A percentile compares a stretch with the other conserved stretches of the same genome.
phyloP scores from a whole-genome alignment of 2,888 invertebrate species.

The Oegoconia quadripuncta region DNA sequence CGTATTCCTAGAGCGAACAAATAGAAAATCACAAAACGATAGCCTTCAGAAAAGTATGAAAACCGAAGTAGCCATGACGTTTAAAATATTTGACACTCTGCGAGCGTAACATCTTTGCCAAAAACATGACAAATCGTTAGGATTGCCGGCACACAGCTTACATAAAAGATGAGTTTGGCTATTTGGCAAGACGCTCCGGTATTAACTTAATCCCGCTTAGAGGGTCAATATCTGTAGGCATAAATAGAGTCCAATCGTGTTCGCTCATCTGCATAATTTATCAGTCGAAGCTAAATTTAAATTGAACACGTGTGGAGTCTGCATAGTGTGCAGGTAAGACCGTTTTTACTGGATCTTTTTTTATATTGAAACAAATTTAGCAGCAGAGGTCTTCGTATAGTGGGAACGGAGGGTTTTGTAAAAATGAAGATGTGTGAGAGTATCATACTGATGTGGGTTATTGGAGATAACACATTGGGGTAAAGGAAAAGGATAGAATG shows the following conservation, averaged over 20 bases:
- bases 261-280: slow-evolving; percentile 6
- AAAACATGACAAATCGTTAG: neutral
- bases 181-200: neutral
- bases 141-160: neutral
- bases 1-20: too few relatives aligned
- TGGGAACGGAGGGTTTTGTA: neutral
- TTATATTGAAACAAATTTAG: too few relatives aligned
- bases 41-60: too few relatives aligned
- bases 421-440: neutral
- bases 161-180: neutral
- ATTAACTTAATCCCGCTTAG: neutral
- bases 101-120: neutral
- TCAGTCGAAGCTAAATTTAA: slow-evolving; percentile 4
- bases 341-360: too few relatives aligned
- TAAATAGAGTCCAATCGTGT: neutral
- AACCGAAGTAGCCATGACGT: too few relatives aligned
- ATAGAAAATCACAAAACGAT: too few relatives aligned
- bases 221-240: neutral
- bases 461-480: neutral
- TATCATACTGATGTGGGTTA: neutral
- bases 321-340: slow-evolving; percentile 3
- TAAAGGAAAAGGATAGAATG: neutral
- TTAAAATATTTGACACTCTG: neutral
- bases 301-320: neutral
- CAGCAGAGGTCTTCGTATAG: neutral